Evolutionary conservation across 1,140 invertebrate species (phyloP), one percentile per base, ranked within the genome.

Genomic region (Drosophila pectinifera): DNA sequence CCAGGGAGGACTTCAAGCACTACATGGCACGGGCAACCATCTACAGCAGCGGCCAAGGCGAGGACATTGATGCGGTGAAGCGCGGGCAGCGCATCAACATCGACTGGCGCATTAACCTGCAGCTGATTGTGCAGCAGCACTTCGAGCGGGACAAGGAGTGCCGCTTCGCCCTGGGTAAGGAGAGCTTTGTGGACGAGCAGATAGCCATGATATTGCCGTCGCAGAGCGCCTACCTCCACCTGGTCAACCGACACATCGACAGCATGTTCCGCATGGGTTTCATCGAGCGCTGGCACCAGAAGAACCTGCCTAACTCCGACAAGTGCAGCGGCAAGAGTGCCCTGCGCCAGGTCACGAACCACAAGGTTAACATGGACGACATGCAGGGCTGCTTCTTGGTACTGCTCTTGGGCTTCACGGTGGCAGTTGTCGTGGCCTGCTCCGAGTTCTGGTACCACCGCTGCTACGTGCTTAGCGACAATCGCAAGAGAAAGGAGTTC

Each of bases 181-280:
- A 97, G 75, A 95, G 97, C 65, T 96, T 98, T 88, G 94, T 96
- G 70, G 94, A 96, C 42, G 97, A 98, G 92, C 94, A 96, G 69
- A 94, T 98, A 43, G 95, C 95, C 0, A 93, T 98, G 93, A 94
- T 96, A 39, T 93, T 98, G 11, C 93, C 95, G 0, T 91, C 93
- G 5, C 94, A 94, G 10, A 97, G 95, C 90, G 96, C 97, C 0
- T 97, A 97, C 88, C 85, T 96, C 13, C 80, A 93, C 7, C 92
- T 94, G 45, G 93, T 95, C 18, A 95, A 95, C 78, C 94, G 94
- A 72, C 94, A 95, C 85, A 95, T 97, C 20, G 94, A 94, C 75
- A 93, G 95, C 68, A 95, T 98, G 94, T 96, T 97, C 78, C 96
- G 97, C 91, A 95, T 95, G 36, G 97, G 97, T 20, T 93, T 98